Percentiles rank a stretch among this genome's conserved stretches.
phyloP scores from a whole-genome alignment of 1,140 invertebrate species.

The Leptinotarsa texana region DNA sequence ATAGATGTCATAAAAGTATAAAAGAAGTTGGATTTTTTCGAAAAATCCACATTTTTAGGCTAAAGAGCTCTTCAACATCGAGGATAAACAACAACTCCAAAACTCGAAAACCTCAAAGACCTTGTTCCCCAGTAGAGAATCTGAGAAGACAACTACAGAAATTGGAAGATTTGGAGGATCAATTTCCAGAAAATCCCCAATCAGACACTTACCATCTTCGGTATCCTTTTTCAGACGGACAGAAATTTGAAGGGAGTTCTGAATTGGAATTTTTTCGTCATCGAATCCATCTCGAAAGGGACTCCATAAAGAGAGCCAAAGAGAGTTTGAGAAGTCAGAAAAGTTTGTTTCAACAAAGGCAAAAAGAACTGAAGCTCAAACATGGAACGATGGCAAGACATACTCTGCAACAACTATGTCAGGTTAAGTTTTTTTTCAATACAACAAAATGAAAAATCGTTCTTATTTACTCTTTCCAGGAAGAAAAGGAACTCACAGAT shows the following conservation, averaged over 20 bases:
- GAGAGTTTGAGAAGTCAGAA: constrained; percentile 67
- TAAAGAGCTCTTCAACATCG: constrained; percentile 67
- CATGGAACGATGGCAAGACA: constrained; percentile 59
- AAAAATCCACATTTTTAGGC: constrained; percentile 32
- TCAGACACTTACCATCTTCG: constrained; percentile 74
- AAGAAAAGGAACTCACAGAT: constrained; percentile 77
- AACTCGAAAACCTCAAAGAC: constrained; percentile 48
- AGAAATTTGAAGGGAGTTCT: constrained; percentile 59
- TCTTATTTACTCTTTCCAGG: constrained; percentile 55
- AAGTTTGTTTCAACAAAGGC: constrained; percentile 61
- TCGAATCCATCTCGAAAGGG: constrained; percentile 75
- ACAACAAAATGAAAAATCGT: too few species aligned
- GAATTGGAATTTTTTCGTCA: constrained; percentile 81
- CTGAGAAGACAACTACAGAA: constrained; percentile 75
- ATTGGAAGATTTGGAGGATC: constrained; percentile 78
- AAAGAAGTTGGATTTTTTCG: background rate
- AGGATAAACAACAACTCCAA: constrained; percentile 57
- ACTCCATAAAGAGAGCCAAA: constrained; percentile 74
- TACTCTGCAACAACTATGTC: constrained; percentile 66
- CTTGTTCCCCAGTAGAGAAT: constrained; percentile 74
- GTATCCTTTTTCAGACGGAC: constrained; percentile 54
- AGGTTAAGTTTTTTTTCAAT: constrained; percentile 49
- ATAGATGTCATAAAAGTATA: too few species aligned
- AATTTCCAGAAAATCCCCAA: constrained; percentile 66
- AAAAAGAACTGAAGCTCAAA: constrained; percentile 65